Base-by-base conservation (phyloP, 2,797 vertebrate genomes). In the Craterocephalus amniculus region DNA sequence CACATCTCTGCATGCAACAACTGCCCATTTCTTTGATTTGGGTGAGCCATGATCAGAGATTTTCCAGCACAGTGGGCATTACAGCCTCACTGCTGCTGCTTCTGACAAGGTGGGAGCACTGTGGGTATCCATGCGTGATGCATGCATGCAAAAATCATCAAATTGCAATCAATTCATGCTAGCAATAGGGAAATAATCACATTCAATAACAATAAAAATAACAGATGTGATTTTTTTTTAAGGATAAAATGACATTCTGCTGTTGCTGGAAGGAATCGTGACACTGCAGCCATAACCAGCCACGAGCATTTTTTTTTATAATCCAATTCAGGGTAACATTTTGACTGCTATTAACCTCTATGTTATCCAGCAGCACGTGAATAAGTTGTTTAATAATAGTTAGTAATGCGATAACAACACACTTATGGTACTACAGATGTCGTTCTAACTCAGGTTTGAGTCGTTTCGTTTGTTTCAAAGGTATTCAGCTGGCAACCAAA, bases 41-140 rank as follows among this genome's bases (percentile, higher is more conserved):
- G 67, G 56, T 71, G 76, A 76, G 64, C 35, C 38, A 65, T 58
- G 85, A 72, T 87, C 73, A 83, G 68, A 81, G 64, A 55, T 85
- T 72, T 85, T 83, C 64, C 80, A 81, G 52, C 59, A 73, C 81
- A 80, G 29, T 83, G 75, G 63, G 62, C 88, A 86, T 74, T 75
- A 62, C 74, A 77, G 61, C 12, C 55, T 63, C 31, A 67, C 55
- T 74, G 35, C 54, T 75, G 40, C 60, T 64, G 71, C 40, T 59
- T 63, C 56, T 70, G 59, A 66, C 69, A 73, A 76, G 63, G 1
- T 78, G 59, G 68, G 61, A 51, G n/a, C 1, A n/a, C 40, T 55
- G 34, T 57, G 58, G 35, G 26, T 27, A 56, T 58, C 40, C 52
- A n/a, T 58, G 27, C 51, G n/a, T 8, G 20, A n/a, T n/a, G 66